These are phyloP conservation scores for Cyclargus thomasi DNA, from an alignment of 1,140 invertebrate species.

Conservation along the genomic window DNA sequence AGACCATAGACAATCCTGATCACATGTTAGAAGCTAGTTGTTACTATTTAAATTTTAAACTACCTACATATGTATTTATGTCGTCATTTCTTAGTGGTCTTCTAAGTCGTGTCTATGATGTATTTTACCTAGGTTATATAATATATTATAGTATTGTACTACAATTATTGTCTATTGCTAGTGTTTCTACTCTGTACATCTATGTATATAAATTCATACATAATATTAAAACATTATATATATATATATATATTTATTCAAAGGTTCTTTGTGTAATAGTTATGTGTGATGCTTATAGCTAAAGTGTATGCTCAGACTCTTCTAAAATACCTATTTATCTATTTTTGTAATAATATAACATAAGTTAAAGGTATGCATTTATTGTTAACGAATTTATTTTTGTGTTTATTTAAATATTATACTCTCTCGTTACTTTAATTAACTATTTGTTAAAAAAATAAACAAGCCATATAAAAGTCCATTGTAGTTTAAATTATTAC, in stretches of 20 bases:
- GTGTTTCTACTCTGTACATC: background rate
- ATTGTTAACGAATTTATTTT: constrained; percentile 73
- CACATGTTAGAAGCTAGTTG: too few species aligned
- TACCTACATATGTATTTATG: too few species aligned
- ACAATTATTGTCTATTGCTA: too few species aligned
- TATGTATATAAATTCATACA: background rate
- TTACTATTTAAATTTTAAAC: too few species aligned
- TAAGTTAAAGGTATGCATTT: constrained; percentile 59
- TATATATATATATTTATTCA: too few species aligned
- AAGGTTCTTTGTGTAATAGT: background rate
- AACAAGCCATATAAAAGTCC: constrained; percentile 24
- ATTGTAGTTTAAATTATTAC: background rate
- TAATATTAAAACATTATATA: background rate
- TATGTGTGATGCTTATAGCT: constrained; percentile 41
- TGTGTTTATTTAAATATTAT: constrained; percentile 49
- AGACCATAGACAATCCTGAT: too few species aligned
- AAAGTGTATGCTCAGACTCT: constrained; percentile 50
- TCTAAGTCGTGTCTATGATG: too few species aligned
- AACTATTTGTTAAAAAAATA: constrained; percentile 30
- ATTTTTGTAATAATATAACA: constrained; percentile 55
- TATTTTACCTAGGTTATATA: background rate
- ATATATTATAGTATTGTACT: background rate
- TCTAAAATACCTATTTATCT: constrained; percentile 38
- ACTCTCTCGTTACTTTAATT: constrained; percentile 40
- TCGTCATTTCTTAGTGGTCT: too few species aligned